Evolutionary conservation across 2,888 invertebrate genomes (phyloP), one percentile per base, ranked within the genome.

Genomic region (Nemurella pictetii): DNA sequence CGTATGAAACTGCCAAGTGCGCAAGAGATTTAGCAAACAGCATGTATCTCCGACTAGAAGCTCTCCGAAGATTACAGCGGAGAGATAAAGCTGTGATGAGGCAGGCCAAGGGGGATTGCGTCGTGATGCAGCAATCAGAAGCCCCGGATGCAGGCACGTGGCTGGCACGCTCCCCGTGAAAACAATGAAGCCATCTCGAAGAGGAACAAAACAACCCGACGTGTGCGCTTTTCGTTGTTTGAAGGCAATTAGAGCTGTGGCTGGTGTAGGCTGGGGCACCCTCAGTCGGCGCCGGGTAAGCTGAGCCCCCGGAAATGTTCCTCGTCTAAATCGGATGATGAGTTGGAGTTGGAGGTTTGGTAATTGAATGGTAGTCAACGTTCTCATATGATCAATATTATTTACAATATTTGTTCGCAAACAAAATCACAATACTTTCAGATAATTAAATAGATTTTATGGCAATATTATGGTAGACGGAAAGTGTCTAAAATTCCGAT

Each of bases 341-440:
- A 55, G 55, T n/a, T n/a, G 55, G 20, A 12, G 12, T 55, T 7
- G 55, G 55, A 55, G 9, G 20, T 2, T 12, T 3, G 55, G 20
- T 20, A 2, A 55, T 55, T 75, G 28, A 75, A 75, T 12, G 27
- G 28, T 25, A 5, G 30, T 0, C 78, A 78, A 7, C 29, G 15
- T 28, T 78, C 2, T 78, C n/a, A 30, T 30, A 29, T 15, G 28
- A 9, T 28, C 28, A 5, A 78, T 78, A 78, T 30, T 78, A 78
- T 78, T 28, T 78, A 78, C 78, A 78, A 78, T 78, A 78, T 28
- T 78, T 12, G 78, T 30, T 78, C n/a, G 28, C 78, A 78, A 78
- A 29, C 28, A 78, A 78, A 78, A 78, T 78, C 78, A 78, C 78
- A 78, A 29, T 20, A 78, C 28, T 78, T 55, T 55, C 12, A 7